Evolutionary conservation across 2,888 invertebrate species (phyloP), one percentile per base, ranked within the genome.

Genomic region (Acronicta aceris): DNA sequence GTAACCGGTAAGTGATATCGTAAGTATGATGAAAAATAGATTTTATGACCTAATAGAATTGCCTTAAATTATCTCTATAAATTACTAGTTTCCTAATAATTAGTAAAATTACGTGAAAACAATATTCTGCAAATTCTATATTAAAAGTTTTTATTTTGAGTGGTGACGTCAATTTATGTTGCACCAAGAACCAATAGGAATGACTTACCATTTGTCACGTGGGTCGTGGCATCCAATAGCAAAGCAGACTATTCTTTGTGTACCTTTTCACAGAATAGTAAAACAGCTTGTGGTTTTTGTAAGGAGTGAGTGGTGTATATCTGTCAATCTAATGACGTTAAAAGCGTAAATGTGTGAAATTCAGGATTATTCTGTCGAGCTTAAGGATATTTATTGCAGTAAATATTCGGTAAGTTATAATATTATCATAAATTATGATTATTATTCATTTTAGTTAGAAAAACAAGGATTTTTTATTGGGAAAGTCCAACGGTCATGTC

Each of bases 311-410:
- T 93, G 93, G 94, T 93, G 91, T 92, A 89, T 91, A 91, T 92
- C 90, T 94, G 92, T 91, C 92, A 93, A 91, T 92, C 86, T 91
- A 85, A 92, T 93, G 92, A 90, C 86, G 85, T 86, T 92, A 92
- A 90, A 89, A 87, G 71, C 93, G 90, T 95, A 95, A 92, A 96
- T 96, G 96, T 96, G 95, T 94, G 96, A 96, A 95, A 95, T 96
- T 93, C 95, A 95, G 95, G 96, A 96, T 95, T 96, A 95, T 95
- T 95, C 95, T 81, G 90, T 95, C 87, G 95, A 96, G 95, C 96
- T 95, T 93, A 95, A 95, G 94, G 95, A 96, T 95, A 95, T 95
- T 91, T 95, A 95, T 90, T 87, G 92, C 80, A 95, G 95, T 94
- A 96, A 96, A 95, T 95, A 96, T 95, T 95, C 95, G 95, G 97